Conservation (phyloP, 2,797 vertebrate species). For the Perdix hodgsoniae region DNA sequence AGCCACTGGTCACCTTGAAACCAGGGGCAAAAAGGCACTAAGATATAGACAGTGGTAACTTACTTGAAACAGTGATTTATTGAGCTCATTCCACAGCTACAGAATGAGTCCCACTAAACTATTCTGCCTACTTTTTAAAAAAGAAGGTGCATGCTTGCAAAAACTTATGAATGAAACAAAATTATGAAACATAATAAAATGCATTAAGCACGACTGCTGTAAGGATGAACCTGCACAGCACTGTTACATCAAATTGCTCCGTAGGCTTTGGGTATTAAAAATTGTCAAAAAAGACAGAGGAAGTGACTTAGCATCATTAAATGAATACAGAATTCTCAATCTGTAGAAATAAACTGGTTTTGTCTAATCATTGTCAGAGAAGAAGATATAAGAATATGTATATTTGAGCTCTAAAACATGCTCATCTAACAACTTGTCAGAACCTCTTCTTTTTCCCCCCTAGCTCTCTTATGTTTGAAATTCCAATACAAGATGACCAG, state of each 20-base stretch:
- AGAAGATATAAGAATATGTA: neutral
- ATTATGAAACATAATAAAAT: constrained; percentile 30
- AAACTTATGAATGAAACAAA: constrained; percentile 30
- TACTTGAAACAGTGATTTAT: neutral
- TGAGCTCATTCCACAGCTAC: neutral
- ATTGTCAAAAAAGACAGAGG: neutral
- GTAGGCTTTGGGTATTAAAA: neutral
- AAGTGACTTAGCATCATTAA: neutral
- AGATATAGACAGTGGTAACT: neutral
- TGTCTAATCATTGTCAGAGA: neutral
- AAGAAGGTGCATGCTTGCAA: neutral
- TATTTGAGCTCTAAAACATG: constrained; percentile 9
- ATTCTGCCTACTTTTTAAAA: neutral
- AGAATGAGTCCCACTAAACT: neutral
- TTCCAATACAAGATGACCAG: neutral
- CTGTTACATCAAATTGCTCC: neutral
- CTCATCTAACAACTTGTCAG: neutral
- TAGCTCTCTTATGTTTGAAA: neutral
- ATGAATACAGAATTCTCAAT: neutral
- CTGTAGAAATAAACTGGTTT: neutral
- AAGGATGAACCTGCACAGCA: neutral
- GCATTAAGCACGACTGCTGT: neutral
- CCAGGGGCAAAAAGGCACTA: neutral
- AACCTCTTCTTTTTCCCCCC: neutral
- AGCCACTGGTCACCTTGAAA: neutral